Base-by-base conservation (phyloP, 2,797 vertebrate genomes). In the Chelonia mydas region DNA sequence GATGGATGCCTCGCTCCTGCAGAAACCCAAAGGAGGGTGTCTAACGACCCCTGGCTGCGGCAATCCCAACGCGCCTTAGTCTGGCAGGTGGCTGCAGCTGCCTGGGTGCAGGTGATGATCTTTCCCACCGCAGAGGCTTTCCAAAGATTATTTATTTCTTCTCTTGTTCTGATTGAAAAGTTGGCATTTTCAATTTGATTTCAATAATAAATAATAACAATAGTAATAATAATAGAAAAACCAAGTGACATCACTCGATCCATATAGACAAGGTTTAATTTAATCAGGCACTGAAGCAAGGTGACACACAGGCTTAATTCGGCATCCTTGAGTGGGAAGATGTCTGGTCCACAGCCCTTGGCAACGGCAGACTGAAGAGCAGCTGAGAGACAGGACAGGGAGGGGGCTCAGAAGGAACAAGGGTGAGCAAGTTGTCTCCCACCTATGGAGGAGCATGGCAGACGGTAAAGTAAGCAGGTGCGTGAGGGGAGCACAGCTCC, bases 261-360 rank as follows among this genome's bases (percentile, higher is more conserved):
- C 87, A 91, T 83, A 54, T 90, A 90, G 74, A 54, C 86, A 90
- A 90, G 92, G 86, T 95, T 96, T 97, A 96, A 97, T 97, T 97
- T 96, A 92, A 97, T 96, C 96, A 94, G 94, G 89, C 93, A 95
- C 88, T 96, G 90, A 94, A 95, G 85, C 91, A 97, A 97, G 97
- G 97, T 97, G 97, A 98, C 97, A 97, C 1, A 84, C 85, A 81
- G 89, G 84, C 92, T 97, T 93, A 85, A 97, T 94, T 92, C 11
- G 1, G 90, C 81, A 96, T 95, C 97, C 97, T 97, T 97, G 95
- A 97, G 93, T 3, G 45, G 68, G 85, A 97, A 76, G 90, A 87
- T 47, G 89, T 87, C 7, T n/a, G 83, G 88, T 0, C 79, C 93
- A 89, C 91, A 89, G 54, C 50, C 88, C 96, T 88, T 76, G 81